Conservation (phyloP, 2,113 vertebrate species). For the Sialia sialis region DNA sequence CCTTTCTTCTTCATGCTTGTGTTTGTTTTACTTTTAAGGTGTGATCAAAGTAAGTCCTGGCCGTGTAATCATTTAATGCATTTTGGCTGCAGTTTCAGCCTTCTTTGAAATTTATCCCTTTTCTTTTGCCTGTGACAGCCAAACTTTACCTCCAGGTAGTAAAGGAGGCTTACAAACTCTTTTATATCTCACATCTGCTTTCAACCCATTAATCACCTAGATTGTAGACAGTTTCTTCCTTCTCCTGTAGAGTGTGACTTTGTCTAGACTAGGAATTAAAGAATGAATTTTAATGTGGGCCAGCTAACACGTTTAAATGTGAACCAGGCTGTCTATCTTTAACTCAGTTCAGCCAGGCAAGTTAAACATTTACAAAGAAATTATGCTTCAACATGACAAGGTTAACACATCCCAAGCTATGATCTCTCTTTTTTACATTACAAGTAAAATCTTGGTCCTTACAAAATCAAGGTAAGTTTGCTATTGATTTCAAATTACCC, state of each 20-base stretch:
- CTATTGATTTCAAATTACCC: neutral
- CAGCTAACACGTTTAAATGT: neutral
- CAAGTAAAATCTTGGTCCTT: neutral
- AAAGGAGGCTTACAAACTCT: conserved; percentile 25
- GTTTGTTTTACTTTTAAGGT: conserved; percentile 63
- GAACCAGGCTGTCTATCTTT: neutral
- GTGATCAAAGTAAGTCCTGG: conserved; percentile 59
- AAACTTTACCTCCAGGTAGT: conserved; percentile 61
- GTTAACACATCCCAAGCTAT: neutral
- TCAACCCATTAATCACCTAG: conserved; percentile 48
- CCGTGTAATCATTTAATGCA: conserved; percentile 54
- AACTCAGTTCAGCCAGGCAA: neutral
- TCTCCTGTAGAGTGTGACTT: neutral
- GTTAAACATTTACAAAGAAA: neutral
- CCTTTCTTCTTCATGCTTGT: conserved; percentile 42
- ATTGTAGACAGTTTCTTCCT: conserved; percentile 1
- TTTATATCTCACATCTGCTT: conserved; percentile 57
- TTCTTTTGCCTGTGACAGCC: conserved; percentile 45
- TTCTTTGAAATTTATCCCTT: conserved; percentile 61
- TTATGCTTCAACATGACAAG: neutral
- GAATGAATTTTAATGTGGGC: conserved; percentile 12
- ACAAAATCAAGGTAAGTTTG: neutral
- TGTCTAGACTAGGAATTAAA: conserved; percentile 60
- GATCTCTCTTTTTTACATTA: neutral
- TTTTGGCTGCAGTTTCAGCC: conserved; percentile 54